Evolutionary conservation across 1,140 invertebrate genomes (phyloP), one percentile per base, ranked within the genome.

Genomic region (Orussus abietinus): DNA sequence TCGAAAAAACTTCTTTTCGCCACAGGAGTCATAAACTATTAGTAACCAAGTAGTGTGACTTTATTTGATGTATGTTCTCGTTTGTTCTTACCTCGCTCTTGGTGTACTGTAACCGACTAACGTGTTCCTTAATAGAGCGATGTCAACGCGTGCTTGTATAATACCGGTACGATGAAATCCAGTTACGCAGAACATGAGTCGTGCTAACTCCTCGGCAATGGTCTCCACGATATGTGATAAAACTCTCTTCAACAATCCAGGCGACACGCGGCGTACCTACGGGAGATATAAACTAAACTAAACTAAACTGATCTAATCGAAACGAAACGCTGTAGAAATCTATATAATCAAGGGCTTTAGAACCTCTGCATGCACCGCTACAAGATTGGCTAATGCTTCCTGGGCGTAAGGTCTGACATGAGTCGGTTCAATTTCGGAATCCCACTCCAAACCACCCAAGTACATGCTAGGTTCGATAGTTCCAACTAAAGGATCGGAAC

Each of bases 391-490:
- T 13, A 96, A 79, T 40, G 90, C 90, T 72, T 96, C 91, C 66
- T 96, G 94, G 1, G 91, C 84, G 53, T 97, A 98, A 0, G 88
- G 89, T 30, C 89, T 74, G 1, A 95, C 80, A 62, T 91, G 88
- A 13, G 77, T 79, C 1, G 84, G 83, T 42, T 82, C 77, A 42
- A 82, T 77, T 51, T 85, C 83, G 3, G 81, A 83, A 46, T 88
- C 83, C 85, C 92, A 93, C 53, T 89, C 86, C 62, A 95, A 90
- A 28, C 83, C 76, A 1, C 90, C 90, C 49, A 90, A 74, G 69
- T 95, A 96, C 92, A 98, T 96, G 28, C 88, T 92, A 2, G 90
- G 89, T 72, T 97, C 93, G 47, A 98, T 93, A 10, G 87, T 90
- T 12, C 92, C 92, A 14, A 96, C 87, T 0, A 96, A 72, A 3